Evolutionary conservation across 2,113 vertebrate genomes (phyloP), one percentile per base, ranked within the genome.

Genomic region (Solenodon paradoxus): DNA sequence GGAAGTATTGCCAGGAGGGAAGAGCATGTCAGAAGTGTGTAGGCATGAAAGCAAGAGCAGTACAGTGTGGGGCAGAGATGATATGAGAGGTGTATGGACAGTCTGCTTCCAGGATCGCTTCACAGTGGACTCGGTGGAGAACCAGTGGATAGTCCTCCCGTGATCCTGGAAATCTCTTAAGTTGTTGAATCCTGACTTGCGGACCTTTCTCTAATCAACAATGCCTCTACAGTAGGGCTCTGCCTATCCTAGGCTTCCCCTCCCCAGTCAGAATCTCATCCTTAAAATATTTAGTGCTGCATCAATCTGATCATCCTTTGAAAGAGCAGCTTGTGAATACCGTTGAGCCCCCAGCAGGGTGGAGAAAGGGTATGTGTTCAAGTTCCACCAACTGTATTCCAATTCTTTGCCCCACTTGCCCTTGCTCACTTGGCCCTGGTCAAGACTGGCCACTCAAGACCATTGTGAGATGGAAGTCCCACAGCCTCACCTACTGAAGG

Each of bases 1-100:
- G 15, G 30, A 1, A 26, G 26, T 24, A 20, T 71, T 83, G 74
- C 74, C 26, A 9, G 19, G 19, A 24, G 22, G 35, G 22, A 30
- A 38, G 32, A 15, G 0, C 38, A 3, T 2, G 35, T 2, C 10
- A 6, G 5, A 59, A 17, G 3, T 30, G 0, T 30, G 3, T 9
- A 17, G 61, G 51, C 35, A 49, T 16, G 55, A 20, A 30, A 72
- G 30, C 55, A 30, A 35, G n/a, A 42, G 20, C n/a, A 13, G 3
- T 30, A 4, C 17, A 2, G 47, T 20, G 20, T 45, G 40, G 22
- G 7, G 7, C 42, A 2, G 7, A n/a, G 3, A 0, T 1, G 32
- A 8, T 9, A 35, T 26, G 9, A 47, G 35, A 20, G 15, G 28
- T n/a, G n/a, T n/a, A n/a, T n/a, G n/a, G n/a, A n/a, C n/a, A n/a